Percentiles rank a stretch among this genome's conserved stretches.
phyloP scores from a whole-genome alignment of 2,888 invertebrate species.

The Punctoribates punctum region DNA sequence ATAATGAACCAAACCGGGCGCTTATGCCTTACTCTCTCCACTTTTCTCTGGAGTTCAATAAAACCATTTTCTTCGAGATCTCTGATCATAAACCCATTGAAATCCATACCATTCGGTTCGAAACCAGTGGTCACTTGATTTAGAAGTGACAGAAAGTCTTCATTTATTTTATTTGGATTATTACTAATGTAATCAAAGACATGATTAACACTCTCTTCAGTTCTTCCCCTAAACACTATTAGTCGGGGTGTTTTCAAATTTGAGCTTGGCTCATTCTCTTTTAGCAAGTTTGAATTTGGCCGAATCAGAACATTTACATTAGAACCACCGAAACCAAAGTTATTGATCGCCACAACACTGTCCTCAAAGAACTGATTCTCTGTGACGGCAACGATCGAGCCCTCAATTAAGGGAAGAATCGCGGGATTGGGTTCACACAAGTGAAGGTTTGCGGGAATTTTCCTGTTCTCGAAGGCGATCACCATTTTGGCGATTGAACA shows the following conservation, averaged over 20 bases:
- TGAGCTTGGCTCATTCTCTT: conserved; percentile 37
- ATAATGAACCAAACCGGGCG: conserved; percentile 91
- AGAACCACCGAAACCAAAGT: conserved; percentile 59
- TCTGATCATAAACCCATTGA: neutral
- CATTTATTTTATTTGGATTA: neutral
- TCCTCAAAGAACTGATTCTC: conserved; percentile 61
- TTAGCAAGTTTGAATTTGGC: conserved; percentile 46
- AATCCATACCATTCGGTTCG: conserved; percentile 22
- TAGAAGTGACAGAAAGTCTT: conserved; percentile 62
- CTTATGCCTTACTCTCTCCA: conserved; percentile 52
- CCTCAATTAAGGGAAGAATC: conserved; percentile 83
- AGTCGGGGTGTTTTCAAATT: conserved; percentile 60
- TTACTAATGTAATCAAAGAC: conserved; percentile 30
- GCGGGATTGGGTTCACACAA: conserved; percentile 79
- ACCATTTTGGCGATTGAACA: conserved; percentile 75
- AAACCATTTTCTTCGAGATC: neutral
- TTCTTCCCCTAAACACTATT: conserved; percentile 76
- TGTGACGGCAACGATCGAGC: conserved; percentile 80
- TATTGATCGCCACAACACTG: conserved; percentile 57
- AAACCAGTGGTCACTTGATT: conserved; percentile 64
- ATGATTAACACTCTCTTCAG: conserved; percentile 63
- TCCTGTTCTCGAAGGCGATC: conserved; percentile 83
- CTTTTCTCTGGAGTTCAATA: neutral
- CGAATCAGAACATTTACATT: conserved; percentile 52
- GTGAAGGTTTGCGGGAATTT: conserved; percentile 88